phyloP scores from a whole-genome alignment of 2,888 invertebrate genomes.

The Stenodera caucasica region DNA sequence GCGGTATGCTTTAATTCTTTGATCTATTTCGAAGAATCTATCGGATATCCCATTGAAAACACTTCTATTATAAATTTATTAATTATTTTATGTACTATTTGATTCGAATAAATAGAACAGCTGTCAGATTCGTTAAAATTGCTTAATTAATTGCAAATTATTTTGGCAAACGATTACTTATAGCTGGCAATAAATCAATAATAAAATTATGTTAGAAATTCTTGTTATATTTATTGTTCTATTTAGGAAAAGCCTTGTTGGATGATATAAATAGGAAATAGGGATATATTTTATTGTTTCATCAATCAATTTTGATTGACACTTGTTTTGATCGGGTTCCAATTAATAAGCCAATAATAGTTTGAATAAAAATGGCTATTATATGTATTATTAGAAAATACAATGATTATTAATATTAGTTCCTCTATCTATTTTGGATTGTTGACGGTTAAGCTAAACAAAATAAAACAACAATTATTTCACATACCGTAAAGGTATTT shows the following conservation, averaged over 20 bases:
- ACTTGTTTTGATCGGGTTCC: background rate
- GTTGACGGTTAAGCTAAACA: background rate
- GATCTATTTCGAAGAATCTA: no score
- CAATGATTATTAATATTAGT: background rate
- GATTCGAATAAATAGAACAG: no score
- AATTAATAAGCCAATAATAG: background rate
- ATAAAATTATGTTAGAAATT: background rate
- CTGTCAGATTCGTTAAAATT: background rate
- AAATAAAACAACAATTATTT: background rate
- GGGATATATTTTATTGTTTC: background rate
- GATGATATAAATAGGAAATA: background rate
- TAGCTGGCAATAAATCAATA: background rate
- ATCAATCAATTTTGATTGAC: background rate
- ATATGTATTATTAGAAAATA: background rate
- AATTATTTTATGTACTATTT: no score
- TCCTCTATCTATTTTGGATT: background rate
- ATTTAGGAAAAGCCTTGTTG: no score
- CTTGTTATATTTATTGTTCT: no score
- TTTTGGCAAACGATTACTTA: background rate
- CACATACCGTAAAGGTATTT: conserved; percentile 74
- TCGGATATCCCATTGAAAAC: no score
- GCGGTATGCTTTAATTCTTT: no score
- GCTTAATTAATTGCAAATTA: background rate
- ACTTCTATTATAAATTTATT: no score
- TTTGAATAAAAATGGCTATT: background rate